A percentile compares a stretch with the other conserved stretches of the same genome.
phyloP scores from a whole-genome alignment of 2,797 vertebrate genomes.

The Neoniphon sammara region DNA sequence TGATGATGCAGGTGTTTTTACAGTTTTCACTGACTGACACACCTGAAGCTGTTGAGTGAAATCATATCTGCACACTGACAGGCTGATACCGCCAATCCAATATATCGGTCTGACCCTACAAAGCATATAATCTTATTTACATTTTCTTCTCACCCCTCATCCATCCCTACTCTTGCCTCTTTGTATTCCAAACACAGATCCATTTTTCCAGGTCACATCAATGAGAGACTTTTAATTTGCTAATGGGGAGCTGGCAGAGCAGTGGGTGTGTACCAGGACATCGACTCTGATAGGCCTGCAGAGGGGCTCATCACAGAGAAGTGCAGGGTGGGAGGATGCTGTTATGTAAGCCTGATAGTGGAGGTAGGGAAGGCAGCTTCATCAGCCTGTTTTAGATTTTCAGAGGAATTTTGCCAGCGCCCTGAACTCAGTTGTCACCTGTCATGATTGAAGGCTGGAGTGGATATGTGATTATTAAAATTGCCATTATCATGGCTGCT shows the following conservation, averaged over 20 bases:
- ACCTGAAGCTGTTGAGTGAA: too few species aligned
- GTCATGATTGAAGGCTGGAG: conserved; percentile 34
- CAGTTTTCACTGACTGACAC: too few species aligned
- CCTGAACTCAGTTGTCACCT: neutral
- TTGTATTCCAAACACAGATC: conserved; percentile 64
- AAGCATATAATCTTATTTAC: conserved; percentile 21
- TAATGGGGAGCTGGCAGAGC: conserved; percentile 72
- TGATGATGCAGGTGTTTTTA: too few species aligned
- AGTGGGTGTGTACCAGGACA: conserved; percentile 31
- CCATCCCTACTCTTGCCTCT: conserved; percentile 26
- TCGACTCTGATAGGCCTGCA: conserved; percentile 10
- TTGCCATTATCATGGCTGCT: conserved; percentile 15
- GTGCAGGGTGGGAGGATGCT: conserved; percentile 16
- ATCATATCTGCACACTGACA: neutral
- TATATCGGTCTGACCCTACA: neutral
- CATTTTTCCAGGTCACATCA: conserved; percentile 62
- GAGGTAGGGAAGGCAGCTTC: neutral
- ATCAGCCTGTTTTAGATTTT: neutral
- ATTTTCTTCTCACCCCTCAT: neutral
- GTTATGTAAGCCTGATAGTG: conserved; percentile 22
- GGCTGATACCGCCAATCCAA: conserved; percentile 10
- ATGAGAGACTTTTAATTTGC: conserved; percentile 77
- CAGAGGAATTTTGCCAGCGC: conserved; percentile 9
- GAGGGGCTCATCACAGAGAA: neutral
- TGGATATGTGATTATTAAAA: conserved; percentile 39